Evolutionary conservation across 2,797 vertebrate species (phyloP).

Genomic region (Pitangus sulphuratus): DNA sequence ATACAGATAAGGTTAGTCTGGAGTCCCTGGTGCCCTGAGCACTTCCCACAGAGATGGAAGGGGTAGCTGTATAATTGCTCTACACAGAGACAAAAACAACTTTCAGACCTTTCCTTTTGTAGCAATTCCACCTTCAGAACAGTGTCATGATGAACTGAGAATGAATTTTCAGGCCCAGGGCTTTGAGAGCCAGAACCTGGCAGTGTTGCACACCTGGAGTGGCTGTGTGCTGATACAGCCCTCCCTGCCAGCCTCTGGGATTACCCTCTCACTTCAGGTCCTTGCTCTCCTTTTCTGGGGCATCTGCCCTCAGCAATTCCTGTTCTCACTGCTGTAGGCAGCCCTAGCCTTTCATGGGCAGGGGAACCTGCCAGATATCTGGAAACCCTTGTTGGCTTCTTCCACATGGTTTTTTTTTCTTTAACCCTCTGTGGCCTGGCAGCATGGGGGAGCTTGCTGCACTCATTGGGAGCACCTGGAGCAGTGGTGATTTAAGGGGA

Average conservation of each 20-base stretch:
- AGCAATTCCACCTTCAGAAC: background rate
- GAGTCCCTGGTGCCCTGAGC: background rate
- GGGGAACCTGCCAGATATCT: background rate
- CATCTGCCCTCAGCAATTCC: background rate
- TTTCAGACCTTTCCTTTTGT: background rate
- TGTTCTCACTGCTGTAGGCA: background rate
- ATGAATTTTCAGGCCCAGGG: accelerated
- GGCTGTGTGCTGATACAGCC: accelerated
- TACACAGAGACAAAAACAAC: background rate
- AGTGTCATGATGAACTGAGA: accelerated
- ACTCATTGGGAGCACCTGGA: background rate
- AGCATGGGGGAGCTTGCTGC: background rate
- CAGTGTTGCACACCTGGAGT: accelerated
- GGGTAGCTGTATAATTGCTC: background rate
- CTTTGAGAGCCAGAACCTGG: background rate
- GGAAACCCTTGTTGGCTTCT: background rate
- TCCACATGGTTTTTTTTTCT: background rate
- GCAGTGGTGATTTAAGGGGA: background rate
- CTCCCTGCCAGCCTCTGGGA: accelerated
- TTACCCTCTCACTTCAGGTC: background rate
- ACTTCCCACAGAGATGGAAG: background rate
- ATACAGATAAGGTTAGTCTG: background rate
- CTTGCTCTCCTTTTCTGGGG: background rate
- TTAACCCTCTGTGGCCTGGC: background rate
- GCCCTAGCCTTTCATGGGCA: accelerated